Base-by-base conservation (phyloP, 2,888 invertebrate species). In the Cryptus viduatorius region DNA sequence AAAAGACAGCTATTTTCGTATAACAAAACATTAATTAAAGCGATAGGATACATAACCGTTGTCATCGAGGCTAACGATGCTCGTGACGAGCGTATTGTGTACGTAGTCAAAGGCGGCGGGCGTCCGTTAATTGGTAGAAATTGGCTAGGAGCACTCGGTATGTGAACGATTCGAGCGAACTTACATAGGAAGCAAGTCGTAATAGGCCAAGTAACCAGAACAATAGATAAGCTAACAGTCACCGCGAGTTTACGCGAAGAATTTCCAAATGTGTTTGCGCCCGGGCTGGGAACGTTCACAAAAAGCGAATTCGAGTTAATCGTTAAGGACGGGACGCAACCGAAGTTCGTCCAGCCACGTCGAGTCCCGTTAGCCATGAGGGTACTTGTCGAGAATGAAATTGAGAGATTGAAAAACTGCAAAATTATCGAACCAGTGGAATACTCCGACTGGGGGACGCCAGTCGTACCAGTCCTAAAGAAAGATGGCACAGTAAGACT, bases 391-490 rank as follows among this genome's bases (percentile, higher is more conserved):
- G 59, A 59, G 59, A 59, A 59, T 29, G 24, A 59, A 29, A 59
- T 59, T 29, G 59, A 59, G 59, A 24, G 59, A 59, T 19, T 59
- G 24, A 59, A 59, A 59, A 29, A 19, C 12, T 19, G 4, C 10
- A 24, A 24, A 61, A 82, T 88, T 31, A 81, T 91, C 42, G 71
- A 65, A 8, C 80, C 84, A 68, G 85, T 89, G 12, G 87, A 87
- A 42, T 73, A 68, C 80, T 81, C 85, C 19, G 86, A 87, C 12
- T 90, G 90, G 89, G 90, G 86, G 10, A 89, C 90, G 24, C 90
- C 90, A 7, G 81, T 91, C n/a, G 89, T 91, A 14, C 87, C 88
- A 2, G 86, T 91, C 1, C 77, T 87, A 1, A 37, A 37, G 4
- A 37, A 37, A 37, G 37, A 37, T 37, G 37, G 37, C 37, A 37